Evolutionary conservation across 2,797 vertebrate genomes (phyloP).

Genomic region (Anabacerthia variegaticeps): DNA sequence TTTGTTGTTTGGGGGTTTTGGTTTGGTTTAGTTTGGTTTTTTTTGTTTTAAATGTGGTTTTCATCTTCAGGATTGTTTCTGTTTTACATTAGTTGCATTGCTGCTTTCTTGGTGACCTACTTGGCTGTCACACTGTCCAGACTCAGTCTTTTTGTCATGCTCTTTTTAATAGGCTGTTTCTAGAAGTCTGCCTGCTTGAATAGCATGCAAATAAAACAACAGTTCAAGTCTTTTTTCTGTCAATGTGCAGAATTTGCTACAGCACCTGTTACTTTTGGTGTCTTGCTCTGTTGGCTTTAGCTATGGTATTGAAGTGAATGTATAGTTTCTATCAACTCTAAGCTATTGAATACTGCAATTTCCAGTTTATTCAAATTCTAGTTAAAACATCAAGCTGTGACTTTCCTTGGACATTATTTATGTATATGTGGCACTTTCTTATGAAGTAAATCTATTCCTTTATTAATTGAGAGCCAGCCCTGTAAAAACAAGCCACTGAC

Average conservation of each 20-base stretch:
- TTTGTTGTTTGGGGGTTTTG: not conserved
- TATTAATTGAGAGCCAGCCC: not conserved
- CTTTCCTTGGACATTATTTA: not conserved
- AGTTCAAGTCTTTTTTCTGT: not conserved
- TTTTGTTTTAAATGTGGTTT: not conserved
- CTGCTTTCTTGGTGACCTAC: constrained; percentile 16
- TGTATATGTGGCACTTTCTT: not conserved
- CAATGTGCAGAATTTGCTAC: not conserved
- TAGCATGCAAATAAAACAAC: not conserved
- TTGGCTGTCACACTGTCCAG: not conserved
- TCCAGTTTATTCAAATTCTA: not conserved
- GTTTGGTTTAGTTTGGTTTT: too few species aligned
- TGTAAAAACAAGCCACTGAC: not conserved
- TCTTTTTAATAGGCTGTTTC: not conserved
- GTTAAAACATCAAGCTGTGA: not conserved
- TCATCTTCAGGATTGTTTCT: constrained; percentile 29
- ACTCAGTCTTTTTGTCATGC: not conserved
- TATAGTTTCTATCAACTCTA: not conserved
- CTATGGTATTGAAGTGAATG: not conserved
- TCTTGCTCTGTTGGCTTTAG: not conserved
- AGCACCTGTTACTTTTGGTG: not conserved
- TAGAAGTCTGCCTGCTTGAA: not conserved
- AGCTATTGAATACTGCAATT: not conserved
- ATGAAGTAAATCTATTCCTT: not conserved
- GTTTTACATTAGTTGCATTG: not conserved